Base-by-base conservation (phyloP, 2,888 invertebrate species). In the Tethea ocularis region DNA sequence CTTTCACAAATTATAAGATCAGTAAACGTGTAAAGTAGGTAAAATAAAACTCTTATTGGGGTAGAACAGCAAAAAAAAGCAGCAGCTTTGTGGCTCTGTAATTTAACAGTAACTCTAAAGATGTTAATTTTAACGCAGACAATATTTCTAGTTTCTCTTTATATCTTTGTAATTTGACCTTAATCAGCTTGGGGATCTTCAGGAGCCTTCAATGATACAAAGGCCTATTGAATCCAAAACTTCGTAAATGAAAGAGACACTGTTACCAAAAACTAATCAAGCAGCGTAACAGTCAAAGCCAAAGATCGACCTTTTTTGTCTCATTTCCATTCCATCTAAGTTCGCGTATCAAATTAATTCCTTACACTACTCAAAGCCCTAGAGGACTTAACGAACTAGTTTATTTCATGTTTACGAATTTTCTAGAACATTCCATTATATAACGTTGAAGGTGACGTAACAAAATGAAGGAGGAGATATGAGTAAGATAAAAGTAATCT, bases 301-400 rank as follows among this genome's bases (percentile, higher is more conserved):
- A 46, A 46, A 46, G 1, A 8, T 46, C 20, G 46, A 46, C 46
- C 20, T 46, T 20, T 46, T 20, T 20, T 7, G 46, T 3, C 46
- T 46, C 46, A 46, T 46, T 46, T 46, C 10, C 69, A 69, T 71
- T 72, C 71, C 61, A 63, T 62, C 57, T 60, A 64, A 59, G 46
- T 46, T 46, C 46, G 1, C 7, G 46, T 20, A n/a, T 6, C 46
- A 46, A 46, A 46, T 46, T 7, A 46, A 46, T 20, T n/a, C 46
- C 17, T 46, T 20, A 20, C 46, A 46, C 46, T 10, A 46, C 20
- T 46, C 46, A 46, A 46, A 10, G n/a, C n/a, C n/a, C n/a, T n/a
- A n/a, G n/a, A n/a, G n/a, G n/a, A n/a, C n/a, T n/a, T n/a, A n/a
- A n/a, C n/a, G 20, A 46, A 8, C 46, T 46, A 46, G 46, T 46